phyloP scores from a whole-genome alignment of 92 coral and sea anemone species.

The Pocillopora grandis region DNA sequence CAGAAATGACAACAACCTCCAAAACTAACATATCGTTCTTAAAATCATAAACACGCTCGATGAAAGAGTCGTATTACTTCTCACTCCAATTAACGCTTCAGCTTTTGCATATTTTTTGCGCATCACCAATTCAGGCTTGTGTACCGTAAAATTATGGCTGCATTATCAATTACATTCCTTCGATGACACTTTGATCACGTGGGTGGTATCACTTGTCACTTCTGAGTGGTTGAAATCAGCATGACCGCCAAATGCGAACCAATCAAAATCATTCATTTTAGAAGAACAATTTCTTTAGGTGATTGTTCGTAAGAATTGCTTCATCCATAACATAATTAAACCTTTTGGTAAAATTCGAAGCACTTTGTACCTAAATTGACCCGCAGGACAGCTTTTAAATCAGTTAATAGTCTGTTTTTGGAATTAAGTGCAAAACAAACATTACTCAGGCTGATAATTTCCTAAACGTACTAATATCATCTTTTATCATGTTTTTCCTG shows the following conservation, averaged over 20 bases:
- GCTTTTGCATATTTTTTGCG: neutral
- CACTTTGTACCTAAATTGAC: constrained; percentile 14
- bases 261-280: constrained; percentile 14
- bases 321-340: constrained; percentile 4
- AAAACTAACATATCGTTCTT: constrained; percentile 11
- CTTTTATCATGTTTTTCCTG: neutral
- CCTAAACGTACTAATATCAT: neutral
- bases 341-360: constrained; percentile 18
- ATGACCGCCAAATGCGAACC: constrained; percentile 41
- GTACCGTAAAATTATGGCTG: constrained; percentile 9
- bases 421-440: constrained; percentile 22
- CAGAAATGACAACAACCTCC: constrained; percentile 9
- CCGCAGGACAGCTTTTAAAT: neutral
- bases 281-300: neutral
- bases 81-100: constrained; percentile 14
- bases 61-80: neutral
- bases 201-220: neutral
- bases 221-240: constrained; percentile 42
- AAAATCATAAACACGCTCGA: neutral
- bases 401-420: neutral
- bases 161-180: constrained; percentile 36
- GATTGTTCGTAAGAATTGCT: neutral
- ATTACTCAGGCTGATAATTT: neutral
- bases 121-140: neutral
- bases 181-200: constrained; percentile 44